Base-by-base conservation (phyloP, 2,797 vertebrate genomes). In the Hozukius guyotensis region DNA sequence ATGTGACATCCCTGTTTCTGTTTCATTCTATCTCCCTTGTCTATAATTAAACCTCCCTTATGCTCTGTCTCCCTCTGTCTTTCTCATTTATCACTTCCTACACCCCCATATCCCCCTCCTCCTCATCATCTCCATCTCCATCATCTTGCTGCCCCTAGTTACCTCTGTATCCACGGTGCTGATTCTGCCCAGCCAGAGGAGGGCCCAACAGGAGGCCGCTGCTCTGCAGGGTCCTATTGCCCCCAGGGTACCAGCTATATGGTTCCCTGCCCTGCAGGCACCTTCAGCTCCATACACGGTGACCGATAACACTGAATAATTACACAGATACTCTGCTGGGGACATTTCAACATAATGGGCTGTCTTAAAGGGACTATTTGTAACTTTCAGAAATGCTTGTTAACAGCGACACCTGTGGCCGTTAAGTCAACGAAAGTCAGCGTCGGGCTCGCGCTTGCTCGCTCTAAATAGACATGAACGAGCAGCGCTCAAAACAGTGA, bases 211-310 rank as follows among this genome's bases (percentile, higher is more conserved):
- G 96, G 96, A 75, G 53, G 92, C 8, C 92, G 60, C 46, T 97
- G 96, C 80, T 84, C 94, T 61, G 82, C 95, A 74, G 96, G 96
- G 83, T 95, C 87, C 89, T 96, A 94, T 72, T 97, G 96, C 85
- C 95, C 94, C 3, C 71, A 83, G 90, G 96, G 95, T 80, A 91
- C 94, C 84, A 88, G 12, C 71, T 87, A 89, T 53, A 95, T 94
- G 94, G 85, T 94, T 69, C 93, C 94, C 59, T 97, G 96, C 73
- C 96, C 95, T 13, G 83, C 90, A 34, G 95, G 96, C 81, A 95
- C 95, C 80, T 96, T 95, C 83, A 92, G 92, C 91, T 86, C 93
- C 25, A 75, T 77, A 78, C 82, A 95, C 34, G 96, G 96, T 97
- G 77, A 93, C 31, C 64, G 27, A 56, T 53, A 63, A 72, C 56